A percentile compares a stretch with the other conserved stretches of the same genome.
Evolutionary conservation across 2,113 vertebrate genomes (phyloP).

Genomic region (Dipodomys stephensi): DNA sequence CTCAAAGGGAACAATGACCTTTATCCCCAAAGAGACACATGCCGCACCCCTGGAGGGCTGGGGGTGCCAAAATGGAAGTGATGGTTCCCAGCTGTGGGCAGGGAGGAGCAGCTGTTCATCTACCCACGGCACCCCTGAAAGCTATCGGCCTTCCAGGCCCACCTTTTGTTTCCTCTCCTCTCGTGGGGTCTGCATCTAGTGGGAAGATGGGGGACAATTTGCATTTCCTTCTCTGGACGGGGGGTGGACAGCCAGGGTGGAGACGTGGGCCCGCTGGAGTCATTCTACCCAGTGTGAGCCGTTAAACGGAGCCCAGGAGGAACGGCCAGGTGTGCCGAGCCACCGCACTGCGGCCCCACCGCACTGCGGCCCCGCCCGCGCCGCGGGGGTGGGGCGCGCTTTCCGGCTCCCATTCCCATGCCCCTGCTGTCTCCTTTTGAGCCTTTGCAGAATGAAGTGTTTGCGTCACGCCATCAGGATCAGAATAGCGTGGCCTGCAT

Average conservation of each 20-base stretch:
- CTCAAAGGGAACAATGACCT: not conserved
- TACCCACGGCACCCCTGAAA: not conserved
- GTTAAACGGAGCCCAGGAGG: not conserved
- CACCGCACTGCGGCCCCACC: too few species aligned
- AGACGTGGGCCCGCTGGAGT: not conserved
- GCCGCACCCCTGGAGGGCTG: not conserved
- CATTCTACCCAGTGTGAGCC: not conserved
- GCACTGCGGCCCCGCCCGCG: too few species aligned
- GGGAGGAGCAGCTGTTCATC: not conserved
- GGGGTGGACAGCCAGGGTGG: not conserved
- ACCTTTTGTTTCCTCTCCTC: not conserved
- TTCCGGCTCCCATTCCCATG: not conserved
- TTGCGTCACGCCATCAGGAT: conserved; percentile 98
- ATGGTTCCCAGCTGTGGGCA: fast-evolving
- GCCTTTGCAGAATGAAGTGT: conserved; percentile 95
- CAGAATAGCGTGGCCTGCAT: conserved; percentile 99
- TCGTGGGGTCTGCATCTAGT: not conserved
- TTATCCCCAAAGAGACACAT: not conserved
- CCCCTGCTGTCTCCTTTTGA: conserved; percentile 64
- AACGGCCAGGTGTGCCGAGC: not conserved
- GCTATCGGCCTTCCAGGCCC: not conserved
- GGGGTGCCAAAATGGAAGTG: not conserved
- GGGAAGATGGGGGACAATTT: not conserved
- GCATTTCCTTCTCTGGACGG: not conserved
- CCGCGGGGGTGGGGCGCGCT: not conserved